phyloP scores from a whole-genome alignment of 2,797 vertebrate species.

The Mus caroli region DNA sequence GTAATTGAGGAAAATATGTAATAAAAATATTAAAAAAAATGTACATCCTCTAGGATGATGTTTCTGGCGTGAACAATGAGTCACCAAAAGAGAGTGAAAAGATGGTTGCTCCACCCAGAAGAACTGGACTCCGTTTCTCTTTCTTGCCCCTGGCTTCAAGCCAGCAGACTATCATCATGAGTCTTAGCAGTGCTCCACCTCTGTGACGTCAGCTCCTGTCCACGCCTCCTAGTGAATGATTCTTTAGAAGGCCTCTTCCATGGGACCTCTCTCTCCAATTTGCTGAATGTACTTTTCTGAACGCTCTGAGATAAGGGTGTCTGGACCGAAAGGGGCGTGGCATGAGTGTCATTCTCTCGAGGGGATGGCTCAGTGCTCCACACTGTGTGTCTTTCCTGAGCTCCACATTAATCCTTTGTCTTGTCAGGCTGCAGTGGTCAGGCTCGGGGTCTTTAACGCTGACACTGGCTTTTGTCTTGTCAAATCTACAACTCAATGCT shows the following conservation, averaged over 20 bases:
- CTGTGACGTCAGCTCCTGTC: neutral
- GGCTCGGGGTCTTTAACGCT: neutral
- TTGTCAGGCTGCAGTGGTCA: neutral
- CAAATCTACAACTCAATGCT: neutral
- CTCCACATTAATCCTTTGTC: neutral
- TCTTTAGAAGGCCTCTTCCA: conserved; percentile 30
- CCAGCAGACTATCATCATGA: neutral
- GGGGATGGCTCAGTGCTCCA: neutral
- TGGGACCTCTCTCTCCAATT: neutral
- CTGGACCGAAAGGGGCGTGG: neutral
- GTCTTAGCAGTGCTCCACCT: neutral
- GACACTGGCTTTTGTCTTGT: neutral
- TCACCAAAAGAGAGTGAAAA: conserved; percentile 49
- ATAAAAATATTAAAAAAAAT: too few species aligned
- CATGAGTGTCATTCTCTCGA: neutral
- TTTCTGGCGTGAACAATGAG: conserved; percentile 57
- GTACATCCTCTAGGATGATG: conserved; percentile 12
- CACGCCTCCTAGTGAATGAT: neutral
- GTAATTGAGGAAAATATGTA: too few species aligned
- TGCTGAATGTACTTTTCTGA: conserved; percentile 14
- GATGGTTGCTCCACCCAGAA: conserved; percentile 11
- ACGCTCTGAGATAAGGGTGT: neutral
- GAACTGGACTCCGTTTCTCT: neutral
- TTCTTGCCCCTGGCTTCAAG: conserved; percentile 27
- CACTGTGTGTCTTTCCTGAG: neutral